These are phyloP conservation scores for Danio jaintianensis DNA, from an alignment of 2,797 vertebrate genomes.

Conservation along the genomic window DNA sequence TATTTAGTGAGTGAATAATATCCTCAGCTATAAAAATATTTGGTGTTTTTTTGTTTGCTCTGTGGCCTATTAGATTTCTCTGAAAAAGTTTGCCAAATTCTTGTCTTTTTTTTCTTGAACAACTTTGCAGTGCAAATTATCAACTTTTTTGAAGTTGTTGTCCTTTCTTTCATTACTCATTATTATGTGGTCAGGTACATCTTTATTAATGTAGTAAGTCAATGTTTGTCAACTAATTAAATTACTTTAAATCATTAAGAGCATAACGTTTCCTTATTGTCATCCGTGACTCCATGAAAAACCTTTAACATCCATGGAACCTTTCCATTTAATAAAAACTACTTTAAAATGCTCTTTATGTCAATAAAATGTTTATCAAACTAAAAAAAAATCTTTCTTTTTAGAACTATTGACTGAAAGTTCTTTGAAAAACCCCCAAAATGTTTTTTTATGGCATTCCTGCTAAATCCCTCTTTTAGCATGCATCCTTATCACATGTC, in stretches of 20 bases:
- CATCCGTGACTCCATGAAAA: too few relatives aligned
- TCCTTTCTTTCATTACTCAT: background rate
- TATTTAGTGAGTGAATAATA: background rate
- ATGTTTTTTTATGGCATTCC: too few relatives aligned
- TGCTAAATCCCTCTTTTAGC: too few relatives aligned
- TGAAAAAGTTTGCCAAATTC: background rate
- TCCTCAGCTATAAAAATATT: background rate
- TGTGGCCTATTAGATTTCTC: background rate
- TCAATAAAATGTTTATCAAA: too few relatives aligned
- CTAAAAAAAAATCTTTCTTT: too few relatives aligned
- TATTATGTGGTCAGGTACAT: background rate
- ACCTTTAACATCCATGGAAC: too few relatives aligned
- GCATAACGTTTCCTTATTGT: too few relatives aligned
- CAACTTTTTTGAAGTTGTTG: background rate
- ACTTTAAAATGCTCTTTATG: too few relatives aligned
- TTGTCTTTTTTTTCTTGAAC: background rate
- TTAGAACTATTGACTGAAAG: too few relatives aligned
- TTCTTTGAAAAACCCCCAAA: too few relatives aligned
- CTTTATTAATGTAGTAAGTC: background rate
- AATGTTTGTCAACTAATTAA: background rate
- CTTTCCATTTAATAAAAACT: too few relatives aligned
- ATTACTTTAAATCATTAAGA: background rate
- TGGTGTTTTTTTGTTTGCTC: background rate
- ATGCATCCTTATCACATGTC: background rate
- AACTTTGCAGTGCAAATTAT: background rate